Evolutionary conservation across 1,140 invertebrate genomes (phyloP), one percentile per base, ranked within the genome.

Genomic region (Kradibia gibbosae): DNA sequence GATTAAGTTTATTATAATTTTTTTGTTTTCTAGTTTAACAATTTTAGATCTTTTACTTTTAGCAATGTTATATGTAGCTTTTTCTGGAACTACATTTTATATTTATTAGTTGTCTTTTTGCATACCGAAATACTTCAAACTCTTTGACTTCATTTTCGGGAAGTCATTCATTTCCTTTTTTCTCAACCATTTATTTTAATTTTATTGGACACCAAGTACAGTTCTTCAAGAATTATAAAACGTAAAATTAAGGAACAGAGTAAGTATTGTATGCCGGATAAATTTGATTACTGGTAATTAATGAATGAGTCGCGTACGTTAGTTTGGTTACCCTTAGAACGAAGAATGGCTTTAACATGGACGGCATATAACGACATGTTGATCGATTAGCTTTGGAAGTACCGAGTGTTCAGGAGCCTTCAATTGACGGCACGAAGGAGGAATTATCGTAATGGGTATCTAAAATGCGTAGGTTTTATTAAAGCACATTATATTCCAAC

Each of bases 121-220:
- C 25, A n/a, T 8, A 7, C 4, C n/a, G 65, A 39, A 70, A 70
- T 70, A 39, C 39, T 70, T 7, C 53, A 62, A 48, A 25, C 31
- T 36, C 60, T 78, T 48, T 28, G 22, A 50, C 15, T 62, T 77
- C 78, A 76, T 85, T 78, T 76, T 83, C 78, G 76, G 81, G 76
- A 82, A 82, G 71, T 82, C 65, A 31, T 83, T 78, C 81, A 80
- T 82, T 84, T 84, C 82, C 84, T 62, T 20, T 45, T 45, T 53
- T 53, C 28, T 53, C 71, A 25, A n/a, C 17, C 31, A 4, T 17
- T 34, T 65, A 65, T 65, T 65, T 65, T 36, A 48, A 48, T 17
- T 34, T 34, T 65, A 34, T 65, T 25, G 3, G 28, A 36, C 31
- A 4, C 60, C 7, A 34, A 28, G 17, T 36, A 20, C 31, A 17